Conservation (phyloP, 2,888 invertebrate species). For the Leucophenga maculata region DNA sequence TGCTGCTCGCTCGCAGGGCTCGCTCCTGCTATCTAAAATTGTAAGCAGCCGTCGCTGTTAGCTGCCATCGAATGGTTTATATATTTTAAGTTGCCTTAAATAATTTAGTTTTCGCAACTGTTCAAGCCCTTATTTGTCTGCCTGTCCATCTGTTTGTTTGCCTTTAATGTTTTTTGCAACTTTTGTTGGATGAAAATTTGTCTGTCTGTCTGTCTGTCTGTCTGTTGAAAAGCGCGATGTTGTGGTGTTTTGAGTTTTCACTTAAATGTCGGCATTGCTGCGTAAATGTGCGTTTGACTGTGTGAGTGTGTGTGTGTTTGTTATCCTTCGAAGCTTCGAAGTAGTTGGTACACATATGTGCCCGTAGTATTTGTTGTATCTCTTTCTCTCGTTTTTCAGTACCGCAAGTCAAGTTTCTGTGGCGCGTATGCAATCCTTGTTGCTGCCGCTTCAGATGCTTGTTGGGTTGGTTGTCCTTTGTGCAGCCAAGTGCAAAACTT, state of each 20-base stretch:
- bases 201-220: no score
- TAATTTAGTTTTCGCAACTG: conserved; percentile 22
- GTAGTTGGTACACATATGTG: background rate
- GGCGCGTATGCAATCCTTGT: background rate
- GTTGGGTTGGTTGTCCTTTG: conserved; percentile 39
- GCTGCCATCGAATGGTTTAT: conserved; percentile 9
- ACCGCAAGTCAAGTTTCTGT: conserved; percentile 17
- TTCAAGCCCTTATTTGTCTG: background rate
- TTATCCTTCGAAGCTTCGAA: no score
- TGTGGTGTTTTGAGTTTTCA: background rate
- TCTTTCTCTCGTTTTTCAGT: no score
- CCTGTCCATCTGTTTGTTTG: background rate
- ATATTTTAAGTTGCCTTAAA: conserved; percentile 9
- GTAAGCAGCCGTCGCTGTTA: no score
- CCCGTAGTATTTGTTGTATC: background rate
- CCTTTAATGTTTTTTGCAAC: background rate
- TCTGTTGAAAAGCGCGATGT: no score
- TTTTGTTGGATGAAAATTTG: no score
- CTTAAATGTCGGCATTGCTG: conserved; percentile 20
- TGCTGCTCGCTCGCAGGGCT: no score
- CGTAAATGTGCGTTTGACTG: background rate
- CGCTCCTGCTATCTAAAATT: no score
- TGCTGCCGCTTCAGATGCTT: conserved; percentile 11
- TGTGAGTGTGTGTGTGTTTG: no score
- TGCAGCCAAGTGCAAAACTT: conserved; percentile 44